These are phyloP conservation scores for Cololabis saira DNA, from an alignment of 2,113 vertebrate species.

Conservation along the genomic window DNA sequence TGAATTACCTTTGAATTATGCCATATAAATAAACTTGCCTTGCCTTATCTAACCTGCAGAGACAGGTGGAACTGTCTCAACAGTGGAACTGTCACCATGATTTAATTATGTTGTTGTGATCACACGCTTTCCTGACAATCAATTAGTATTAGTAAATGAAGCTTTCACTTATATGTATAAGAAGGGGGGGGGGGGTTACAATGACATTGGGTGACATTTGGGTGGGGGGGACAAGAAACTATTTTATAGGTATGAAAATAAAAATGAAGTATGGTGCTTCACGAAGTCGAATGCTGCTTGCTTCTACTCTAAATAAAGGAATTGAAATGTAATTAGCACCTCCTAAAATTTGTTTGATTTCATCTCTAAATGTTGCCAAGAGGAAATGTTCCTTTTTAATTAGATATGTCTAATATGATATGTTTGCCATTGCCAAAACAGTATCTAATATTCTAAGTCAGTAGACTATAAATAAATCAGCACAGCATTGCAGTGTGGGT, in stretches of 20 bases:
- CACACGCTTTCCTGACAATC: slow-evolving; percentile 52
- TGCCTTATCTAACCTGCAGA: too few relatives aligned
- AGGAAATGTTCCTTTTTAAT: background rate
- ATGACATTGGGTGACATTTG: too few relatives aligned
- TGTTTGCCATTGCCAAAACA: background rate
- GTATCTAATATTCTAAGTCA: slow-evolving; percentile 14
- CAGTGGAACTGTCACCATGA: too few relatives aligned
- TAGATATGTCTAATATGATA: background rate
- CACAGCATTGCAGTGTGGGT: slow-evolving; percentile 14
- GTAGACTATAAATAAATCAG: background rate
- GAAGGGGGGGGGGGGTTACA: too few relatives aligned
- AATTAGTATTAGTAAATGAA: background rate
- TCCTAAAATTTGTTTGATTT: slow-evolving; percentile 1
- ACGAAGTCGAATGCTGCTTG: background rate
- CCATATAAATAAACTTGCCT: too few relatives aligned
- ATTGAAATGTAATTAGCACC: background rate
- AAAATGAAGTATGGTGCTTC: background rate
- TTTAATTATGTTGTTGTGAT: slow-evolving; percentile 62
- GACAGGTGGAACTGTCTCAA: too few relatives aligned
- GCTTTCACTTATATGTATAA: too few relatives aligned
- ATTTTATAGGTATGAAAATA: background rate
- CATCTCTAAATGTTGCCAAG: background rate
- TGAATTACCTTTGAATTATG: too few relatives aligned
- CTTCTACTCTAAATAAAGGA: background rate
- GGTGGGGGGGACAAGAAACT: too few relatives aligned